Base-by-base conservation (phyloP, 2,113 vertebrate species). In the Elephas maximus region DNA sequence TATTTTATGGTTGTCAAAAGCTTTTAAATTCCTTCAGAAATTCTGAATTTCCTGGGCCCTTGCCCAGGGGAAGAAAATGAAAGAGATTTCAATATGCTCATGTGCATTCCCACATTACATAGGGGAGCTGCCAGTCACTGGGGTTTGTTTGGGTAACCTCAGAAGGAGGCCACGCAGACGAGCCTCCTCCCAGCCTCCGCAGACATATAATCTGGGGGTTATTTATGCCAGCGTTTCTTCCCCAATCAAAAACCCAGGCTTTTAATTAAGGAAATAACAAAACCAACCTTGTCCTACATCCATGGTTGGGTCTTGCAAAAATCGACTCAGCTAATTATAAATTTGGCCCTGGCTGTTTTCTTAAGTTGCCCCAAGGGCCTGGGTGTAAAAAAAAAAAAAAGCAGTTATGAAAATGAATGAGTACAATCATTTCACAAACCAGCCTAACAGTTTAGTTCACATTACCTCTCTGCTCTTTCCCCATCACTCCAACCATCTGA, bases 261-360 rank as follows among this genome's bases (percentile, higher is more conserved):
- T 96, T 97, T 89, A 97, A 95, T 97, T 96, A 96, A 96, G 91
- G 84, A 97, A 96, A 96, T 97, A 97, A 95, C 95, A 96, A 97
- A 97, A 89, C 85, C 83, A 95, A 88, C 78, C 24, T 92, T 94
- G 94, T 95, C 84, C 86, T 93, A 88, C 41, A 96, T 81, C 88
- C 94, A 93, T 9, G 77, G 65, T 73, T 90, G 93, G 71, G 78
- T 85, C 92, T 93, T 88, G 87, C 88, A 92, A 96, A 96, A 96
- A 94, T 81, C 92, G 78, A 82, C 92, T 90, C 74, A 60, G 53
- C 90, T 96, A 95, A 97, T 97, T 96, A 97, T 82, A 92, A 97
- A 97, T 92, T 69, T 91, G 90, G 92, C 79, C 71, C 41, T 57
- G 62, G 30, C 73, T 94, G 17, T 94, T 94, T 96, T 96, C 83